Conservation (phyloP, 2,888 invertebrate genomes). For the Clivina fossor region DNA sequence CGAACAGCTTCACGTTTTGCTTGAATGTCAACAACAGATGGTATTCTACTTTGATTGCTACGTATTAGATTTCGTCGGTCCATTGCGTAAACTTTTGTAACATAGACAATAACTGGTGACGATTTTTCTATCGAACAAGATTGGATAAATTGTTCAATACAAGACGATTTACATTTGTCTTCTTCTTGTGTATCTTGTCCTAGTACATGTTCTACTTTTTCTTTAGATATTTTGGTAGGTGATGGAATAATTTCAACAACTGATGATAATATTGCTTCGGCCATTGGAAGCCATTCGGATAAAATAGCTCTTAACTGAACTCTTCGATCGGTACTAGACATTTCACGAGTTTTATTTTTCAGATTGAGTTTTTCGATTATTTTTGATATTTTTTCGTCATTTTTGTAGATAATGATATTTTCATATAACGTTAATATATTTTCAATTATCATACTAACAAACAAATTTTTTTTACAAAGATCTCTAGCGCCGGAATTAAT, state of each 20-base stretch:
- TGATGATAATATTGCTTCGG: slow-evolving; percentile 78
- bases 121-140: slow-evolving; percentile 51
- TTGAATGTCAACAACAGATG: slow-evolving; percentile 13
- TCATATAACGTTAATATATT: slow-evolving; percentile 91
- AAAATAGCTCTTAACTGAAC: slow-evolving; percentile 79
- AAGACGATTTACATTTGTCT: slow-evolving; percentile 68
- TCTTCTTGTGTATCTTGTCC: slow-evolving; percentile 59
- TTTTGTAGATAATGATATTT: slow-evolving; percentile 72
- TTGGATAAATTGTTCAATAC: slow-evolving; percentile 58
- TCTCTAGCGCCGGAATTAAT: slow-evolving; percentile 87
- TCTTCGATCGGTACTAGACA: slow-evolving; percentile 75
- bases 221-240: slow-evolving; percentile 72
- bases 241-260: slow-evolving; percentile 80
- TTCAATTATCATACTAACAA: slow-evolving; percentile 88
- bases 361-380: slow-evolving; percentile 79
- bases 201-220: slow-evolving; percentile 82
- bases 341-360: slow-evolving; percentile 72
- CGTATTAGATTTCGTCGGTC: slow-evolving; percentile 9
- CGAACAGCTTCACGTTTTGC: slow-evolving; percentile 19
- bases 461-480: slow-evolving; percentile 89
- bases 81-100: slow-evolving; percentile 71
- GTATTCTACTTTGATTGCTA: slow-evolving; percentile 4
- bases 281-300: slow-evolving; percentile 88
- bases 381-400: slow-evolving; percentile 69
- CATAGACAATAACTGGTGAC: slow-evolving; percentile 71